Base-by-base conservation (phyloP, 2,888 invertebrate species). In the Caenorhabditis panamensis region DNA sequence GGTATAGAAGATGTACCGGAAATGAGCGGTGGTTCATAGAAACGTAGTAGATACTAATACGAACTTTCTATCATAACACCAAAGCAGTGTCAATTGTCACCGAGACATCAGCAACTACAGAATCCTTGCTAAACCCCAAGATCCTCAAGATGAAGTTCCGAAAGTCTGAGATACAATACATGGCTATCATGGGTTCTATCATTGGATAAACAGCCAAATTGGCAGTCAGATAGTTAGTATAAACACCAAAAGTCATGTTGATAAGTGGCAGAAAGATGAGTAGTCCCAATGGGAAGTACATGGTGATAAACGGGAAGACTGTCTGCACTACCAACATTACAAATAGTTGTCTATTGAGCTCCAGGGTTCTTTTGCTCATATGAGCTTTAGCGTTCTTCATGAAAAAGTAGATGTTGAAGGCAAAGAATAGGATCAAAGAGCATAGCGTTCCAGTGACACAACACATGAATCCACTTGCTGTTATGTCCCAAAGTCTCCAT, bases 221-320 rank as follows among this genome's bases (percentile, higher is more conserved):
- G 20, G 58, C 58, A 6, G 37, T 58, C 4, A 58, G 18, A 16
- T 26, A 26, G 18, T 58, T 58, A 0, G 22, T 26, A 8, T 54
- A 26, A n/a, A 28, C 16, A 18, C 56, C 56, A 1, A 67, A n/a
- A n/a, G 28, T 67, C 16, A 20, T 16, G 28, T 47, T 53, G 22
- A 67, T 56, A 18, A 67, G 56, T 6, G 67, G 67, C 16, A 56
- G 56, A 24, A 26, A n/a, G 47, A 67, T 56, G 0, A 67, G 3
- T 1, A 67, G 20, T 28, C 67, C 67, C 18, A 67, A 41, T 11
- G 67, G 67, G 22, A 44, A 31, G 56, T 56, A 67, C 54, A 67
- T 67, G 3, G 53, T 37, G 16, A 67, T 31, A n/a, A 56, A 56
- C 18, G 67, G 56, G 16, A 67, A 28, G 1, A 56, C 20, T 5